Conservation (phyloP, 2,797 vertebrate species). For the Mallotus villosus region DNA sequence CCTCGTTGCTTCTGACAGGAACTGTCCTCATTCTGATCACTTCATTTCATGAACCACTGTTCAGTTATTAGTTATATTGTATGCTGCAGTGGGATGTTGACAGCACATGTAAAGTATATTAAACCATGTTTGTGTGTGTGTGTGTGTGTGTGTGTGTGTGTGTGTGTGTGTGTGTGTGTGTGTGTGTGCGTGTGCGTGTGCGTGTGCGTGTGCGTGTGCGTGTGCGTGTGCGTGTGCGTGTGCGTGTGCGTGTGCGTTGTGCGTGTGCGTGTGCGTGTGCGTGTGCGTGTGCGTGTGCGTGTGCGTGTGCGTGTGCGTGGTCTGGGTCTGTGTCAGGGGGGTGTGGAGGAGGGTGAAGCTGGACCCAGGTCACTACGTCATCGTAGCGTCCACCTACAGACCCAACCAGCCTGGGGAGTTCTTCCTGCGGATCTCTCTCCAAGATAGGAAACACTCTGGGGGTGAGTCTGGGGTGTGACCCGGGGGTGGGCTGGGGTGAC, state of each 20-base stretch:
- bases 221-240: not conserved
- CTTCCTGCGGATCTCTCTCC: conserved; percentile 76
- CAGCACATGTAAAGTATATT: not conserved
- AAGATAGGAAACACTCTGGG: conserved; percentile 75
- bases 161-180: not conserved
- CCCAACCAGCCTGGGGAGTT: conserved; percentile 75
- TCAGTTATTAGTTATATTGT: not conserved
- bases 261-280: too few relatives aligned
- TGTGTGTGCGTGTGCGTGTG: not conserved
- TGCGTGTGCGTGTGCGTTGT: not conserved
- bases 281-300: too few relatives aligned
- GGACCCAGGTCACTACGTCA: conserved; percentile 72
- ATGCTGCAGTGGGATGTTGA: too few relatives aligned
- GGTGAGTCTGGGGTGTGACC: conserved; percentile 55
- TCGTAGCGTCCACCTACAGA: conserved; percentile 70
- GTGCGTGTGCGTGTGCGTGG: not conserved
- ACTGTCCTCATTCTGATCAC: not conserved
- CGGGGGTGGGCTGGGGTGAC: not conserved
- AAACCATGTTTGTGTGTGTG: not conserved
- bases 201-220: too few relatives aligned
- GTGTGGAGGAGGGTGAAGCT: conserved; percentile 72
- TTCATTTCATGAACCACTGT: not conserved
- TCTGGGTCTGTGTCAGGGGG: conserved; percentile 52
- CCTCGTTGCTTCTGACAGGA: not conserved
- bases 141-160: not conserved